Percentiles rank a stretch among this genome's conserved stretches.
Evolutionary conservation across 1,140 invertebrate species (phyloP).

Genomic region (Leptinotarsa defecta): DNA sequence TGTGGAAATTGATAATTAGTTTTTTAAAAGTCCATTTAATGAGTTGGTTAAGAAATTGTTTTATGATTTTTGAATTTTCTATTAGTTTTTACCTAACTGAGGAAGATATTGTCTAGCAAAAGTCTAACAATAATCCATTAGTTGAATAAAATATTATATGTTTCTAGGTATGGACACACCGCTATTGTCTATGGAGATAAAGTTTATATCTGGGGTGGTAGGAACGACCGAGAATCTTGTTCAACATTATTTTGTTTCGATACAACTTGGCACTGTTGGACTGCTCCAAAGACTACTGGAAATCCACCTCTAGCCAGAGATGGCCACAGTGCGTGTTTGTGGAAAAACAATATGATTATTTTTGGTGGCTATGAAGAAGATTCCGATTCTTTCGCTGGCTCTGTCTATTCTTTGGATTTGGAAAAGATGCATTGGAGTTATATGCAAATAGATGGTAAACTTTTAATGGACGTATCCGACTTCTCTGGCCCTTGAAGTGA

Average conservation of each 20-base stretch:
- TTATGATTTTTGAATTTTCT: too few species aligned
- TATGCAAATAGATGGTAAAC: conserved; percentile 63
- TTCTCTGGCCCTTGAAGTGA: too few species aligned
- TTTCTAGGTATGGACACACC: conserved; percentile 79
- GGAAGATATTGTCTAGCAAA: not conserved
- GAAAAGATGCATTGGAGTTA: conserved; percentile 73
- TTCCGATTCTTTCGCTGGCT: conserved; percentile 77
- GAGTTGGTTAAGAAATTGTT: too few species aligned
- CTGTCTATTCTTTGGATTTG: conserved; percentile 77
- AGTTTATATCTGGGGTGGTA: conserved; percentile 88
- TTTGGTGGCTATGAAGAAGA: conserved; percentile 88
- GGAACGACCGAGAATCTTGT: conserved; percentile 83
- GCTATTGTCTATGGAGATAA: conserved; percentile 76
- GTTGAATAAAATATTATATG: not conserved
- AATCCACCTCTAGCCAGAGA: conserved; percentile 78
- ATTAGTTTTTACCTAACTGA: too few species aligned
- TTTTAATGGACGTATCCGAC: not conserved
- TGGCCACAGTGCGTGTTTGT: conserved; percentile 87
- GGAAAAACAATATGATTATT: conserved; percentile 83
- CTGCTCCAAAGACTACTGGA: conserved; percentile 66
- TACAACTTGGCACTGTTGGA: conserved; percentile 74
- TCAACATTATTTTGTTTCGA: conserved; percentile 80
- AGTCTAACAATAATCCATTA: not conserved
- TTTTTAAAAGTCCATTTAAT: too few species aligned
- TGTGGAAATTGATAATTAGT: too few species aligned